Base-by-base conservation (phyloP, 2,888 invertebrate species). In the Pherbina coryleti region DNA sequence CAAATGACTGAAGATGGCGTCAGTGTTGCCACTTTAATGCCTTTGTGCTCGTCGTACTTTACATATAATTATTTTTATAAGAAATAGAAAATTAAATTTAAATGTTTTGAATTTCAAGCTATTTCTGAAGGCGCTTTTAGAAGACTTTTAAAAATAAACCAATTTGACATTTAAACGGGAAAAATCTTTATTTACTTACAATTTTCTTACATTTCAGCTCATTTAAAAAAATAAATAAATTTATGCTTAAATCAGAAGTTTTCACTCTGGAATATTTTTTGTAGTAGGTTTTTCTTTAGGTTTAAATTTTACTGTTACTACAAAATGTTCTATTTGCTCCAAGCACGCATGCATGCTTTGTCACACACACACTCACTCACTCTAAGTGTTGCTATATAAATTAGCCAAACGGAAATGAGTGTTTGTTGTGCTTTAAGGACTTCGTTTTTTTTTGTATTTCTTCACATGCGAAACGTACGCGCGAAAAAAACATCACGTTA, bases 391-490 rank as follows among this genome's bases (percentile, higher is more conserved):
- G 84, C 85, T 86, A 85, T 86, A 85, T 86, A 84, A 86, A 86
- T 86, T 85, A 86, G 86, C 83, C 81, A 14, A 84, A 84, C 86
- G 86, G 85, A 85, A 86, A 86, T 85, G 83, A 82, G 82, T 83
- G 82, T 85, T 66, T 74, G 66, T 66, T 74, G 44, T n/a, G 34
- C 74, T 62, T 66, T 62, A 64, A 22, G 57, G 49, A 31, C 11
- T 34, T 25, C 37, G n/a, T 34, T 64, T 31, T 22, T 62, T 67
- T 11, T 53, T 70, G 1, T 19, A 49, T 49, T 49, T 9, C 49
- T 62, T 62, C 60, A 28, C 73, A 60, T 62, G 62, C 62, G 73
- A 60, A 25, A 49, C 44, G 44, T 37, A 62, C 28, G 55, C 17
- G 31, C 25, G 28, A 19, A 67, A 67, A 44, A 22, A 66, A 34